Base-by-base conservation (phyloP, 2,797 vertebrate species). In the Peromyscus nudipes region DNA sequence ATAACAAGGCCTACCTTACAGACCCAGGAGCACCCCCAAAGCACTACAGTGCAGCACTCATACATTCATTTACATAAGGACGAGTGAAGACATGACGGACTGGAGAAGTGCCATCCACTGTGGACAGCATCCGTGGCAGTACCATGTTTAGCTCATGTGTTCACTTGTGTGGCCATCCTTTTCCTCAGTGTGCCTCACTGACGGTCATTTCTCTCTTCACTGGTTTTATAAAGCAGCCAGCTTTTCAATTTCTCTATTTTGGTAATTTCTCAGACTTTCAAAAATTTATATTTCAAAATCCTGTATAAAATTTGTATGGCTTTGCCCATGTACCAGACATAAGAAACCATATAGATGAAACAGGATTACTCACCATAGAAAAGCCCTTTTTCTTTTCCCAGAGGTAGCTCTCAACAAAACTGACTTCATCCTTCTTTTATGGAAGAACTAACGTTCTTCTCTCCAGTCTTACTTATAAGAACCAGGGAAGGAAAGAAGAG, bases 401-500 rank as follows among this genome's bases (percentile, higher is more conserved):
- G 94, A 98, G 84, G 96, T 97, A 97, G 97, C 97, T 98, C 97
- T 97, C 97, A 97, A 97, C 89, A 96, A 94, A 98, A 98, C 16
- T 97, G 96, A 92, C 91, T 98, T 98, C 95, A 94, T 96, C 95
- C 90, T 97, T 97, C 96, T 97, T 97, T 88, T 97, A 93, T 67
- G 60, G 82, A 96, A 97, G 65, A 98, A 97, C 0, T 97, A 95
- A 96, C 0, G 92, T 97, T 98, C 95, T 97, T 98, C 96, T 97
- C 96, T 98, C 97, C 98, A 97, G 97, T 97, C 96, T 92, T 96
- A 98, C 93, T 98, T 97, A 97, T 4, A 98, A 97, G 40, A 97
- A 82, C 89, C 97, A 97, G 94, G 92, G 95, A 94, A 96, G 81
- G 95, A 69, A 98, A 97, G 93, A 10, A 60, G 77, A 98, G 97